phyloP scores from a whole-genome alignment of 1,140 invertebrate species.

The Drosophila subobscura region DNA sequence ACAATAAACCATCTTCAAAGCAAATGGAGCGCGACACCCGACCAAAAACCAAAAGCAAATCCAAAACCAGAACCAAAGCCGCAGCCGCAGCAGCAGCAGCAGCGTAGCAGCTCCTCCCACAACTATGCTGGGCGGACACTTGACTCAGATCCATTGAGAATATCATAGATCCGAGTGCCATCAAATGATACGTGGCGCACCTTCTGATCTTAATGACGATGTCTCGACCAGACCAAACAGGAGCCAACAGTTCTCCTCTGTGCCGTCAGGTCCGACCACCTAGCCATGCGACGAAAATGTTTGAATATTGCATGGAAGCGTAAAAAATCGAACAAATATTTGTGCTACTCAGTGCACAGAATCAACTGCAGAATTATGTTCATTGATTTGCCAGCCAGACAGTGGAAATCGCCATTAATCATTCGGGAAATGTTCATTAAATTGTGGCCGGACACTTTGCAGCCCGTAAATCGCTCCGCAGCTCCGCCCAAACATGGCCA shows the following conservation, averaged over 20 bases:
- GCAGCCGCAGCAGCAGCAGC: background rate
- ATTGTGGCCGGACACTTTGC: constrained; percentile 62
- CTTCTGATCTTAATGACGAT: constrained; percentile 73
- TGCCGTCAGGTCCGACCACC: background rate
- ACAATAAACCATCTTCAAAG: constrained; percentile 80
- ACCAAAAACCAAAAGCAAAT: constrained; percentile 54
- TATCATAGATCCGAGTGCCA: constrained; percentile 6
- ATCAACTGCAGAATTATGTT: constrained; percentile 50
- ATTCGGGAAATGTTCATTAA: constrained; percentile 63
- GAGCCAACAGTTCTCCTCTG: background rate
- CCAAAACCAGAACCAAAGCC: constrained; percentile 39
- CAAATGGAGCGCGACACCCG: constrained; percentile 73
- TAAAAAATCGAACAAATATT: constrained; percentile 77
- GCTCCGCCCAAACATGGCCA: constrained; percentile 19
- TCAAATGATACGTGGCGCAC: constrained; percentile 73
- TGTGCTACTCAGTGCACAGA: constrained; percentile 18
- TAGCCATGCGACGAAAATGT: constrained; percentile 55
- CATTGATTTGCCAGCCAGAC: constrained; percentile 59
- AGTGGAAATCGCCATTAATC: constrained; percentile 68
- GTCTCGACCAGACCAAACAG: constrained; percentile 23
- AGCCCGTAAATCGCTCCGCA: constrained; percentile 61
- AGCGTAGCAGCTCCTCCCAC: constrained; percentile 22
- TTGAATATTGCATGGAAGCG: constrained; percentile 76
- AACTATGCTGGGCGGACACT: constrained; percentile 14
- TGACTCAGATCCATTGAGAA: constrained; percentile 16